phyloP scores from a whole-genome alignment of 1,140 invertebrate genomes.

The Bradynema listronoti region DNA sequence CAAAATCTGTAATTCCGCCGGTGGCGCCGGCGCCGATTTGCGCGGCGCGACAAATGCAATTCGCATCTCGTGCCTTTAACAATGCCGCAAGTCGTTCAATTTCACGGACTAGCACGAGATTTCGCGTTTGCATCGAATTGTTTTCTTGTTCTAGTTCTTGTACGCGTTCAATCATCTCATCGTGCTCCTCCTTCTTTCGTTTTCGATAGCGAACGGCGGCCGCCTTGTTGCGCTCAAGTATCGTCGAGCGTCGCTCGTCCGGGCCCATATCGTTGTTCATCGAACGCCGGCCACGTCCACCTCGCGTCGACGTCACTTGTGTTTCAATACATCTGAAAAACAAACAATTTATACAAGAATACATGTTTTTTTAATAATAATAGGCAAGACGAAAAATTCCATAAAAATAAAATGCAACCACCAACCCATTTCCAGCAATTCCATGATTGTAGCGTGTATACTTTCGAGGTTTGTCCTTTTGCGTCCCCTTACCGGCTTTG shows the following conservation, averaged over 20 bases:
- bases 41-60: conserved; percentile 33
- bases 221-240: conserved; percentile 43
- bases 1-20: too few relatives aligned
- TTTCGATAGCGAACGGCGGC: conserved; percentile 48
- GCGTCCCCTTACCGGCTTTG: neutral
- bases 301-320: conserved; percentile 34
- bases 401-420: neutral
- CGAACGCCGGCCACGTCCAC: conserved; percentile 37
- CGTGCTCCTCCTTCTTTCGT: conserved; percentile 43
- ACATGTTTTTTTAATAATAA: neutral
- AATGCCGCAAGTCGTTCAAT: conserved; percentile 38
- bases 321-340: conserved; percentile 14
- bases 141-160: conserved; percentile 40
- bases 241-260: conserved; percentile 40
- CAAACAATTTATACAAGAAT: neutral
- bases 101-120: conserved; percentile 41
- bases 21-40: too few relatives aligned
- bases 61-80: conserved; percentile 33
- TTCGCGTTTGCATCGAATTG: conserved; percentile 36
- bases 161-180: conserved; percentile 42
- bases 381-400: neutral
- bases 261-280: conserved; percentile 40
- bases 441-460: conserved; percentile 15
- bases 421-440: conserved; percentile 3
- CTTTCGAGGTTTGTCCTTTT: conserved; percentile 7